Evolutionary conservation across 1,140 invertebrate species (phyloP), one percentile per base, ranked within the genome.

Genomic region (Drosophila kurseongensis): DNA sequence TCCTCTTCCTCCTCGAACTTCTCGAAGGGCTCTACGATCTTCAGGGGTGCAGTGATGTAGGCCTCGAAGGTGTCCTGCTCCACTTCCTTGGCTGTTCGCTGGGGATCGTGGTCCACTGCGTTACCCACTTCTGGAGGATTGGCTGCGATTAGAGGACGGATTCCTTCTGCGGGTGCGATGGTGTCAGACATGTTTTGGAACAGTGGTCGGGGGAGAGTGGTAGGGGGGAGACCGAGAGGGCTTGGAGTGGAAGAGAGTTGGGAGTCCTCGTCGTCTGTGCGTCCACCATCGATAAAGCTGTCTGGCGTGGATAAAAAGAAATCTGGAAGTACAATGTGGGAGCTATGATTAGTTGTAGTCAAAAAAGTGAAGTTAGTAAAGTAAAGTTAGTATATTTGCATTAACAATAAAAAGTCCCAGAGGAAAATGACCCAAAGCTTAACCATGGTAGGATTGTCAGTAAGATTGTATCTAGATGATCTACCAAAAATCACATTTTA

Each of bases 241-340:
- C 57, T 81, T 85, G 78, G 82, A 82, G 57, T 81, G 78, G 78
- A 86, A 86, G 78, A 84, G 35, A 78, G 58, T 50, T 78, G 68
- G 68, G 80, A 45, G 14, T 67, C 5, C 47, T n/a, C 41, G 27
- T 42, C n/a, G 60, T 63, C 44, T 78, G 54, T 45, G 41, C 65
- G 65, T 68, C 81, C 81, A 85, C 60, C 82, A 86, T 85, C 86
- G 68, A 78, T 59, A 81, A 71, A 50, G 57, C 12, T 60, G 41
- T 44, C 29, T 48, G 35, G 41, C 8, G 23, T 38, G n/a, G 32
- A 42, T 36, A 42, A 23, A 45, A 67, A 52, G 44, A 81, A 75
- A 86, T 78, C 81, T 85, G 50, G 14, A 52, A 50, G 5, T 10
- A 9, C 7, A 2, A 2, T 35, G 10, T 10, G 12, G 38, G 14